Evolutionary conservation across 2,113 vertebrate species (phyloP), one percentile per base, ranked within the genome.

Genomic region (Rostratula benghalensis): DNA sequence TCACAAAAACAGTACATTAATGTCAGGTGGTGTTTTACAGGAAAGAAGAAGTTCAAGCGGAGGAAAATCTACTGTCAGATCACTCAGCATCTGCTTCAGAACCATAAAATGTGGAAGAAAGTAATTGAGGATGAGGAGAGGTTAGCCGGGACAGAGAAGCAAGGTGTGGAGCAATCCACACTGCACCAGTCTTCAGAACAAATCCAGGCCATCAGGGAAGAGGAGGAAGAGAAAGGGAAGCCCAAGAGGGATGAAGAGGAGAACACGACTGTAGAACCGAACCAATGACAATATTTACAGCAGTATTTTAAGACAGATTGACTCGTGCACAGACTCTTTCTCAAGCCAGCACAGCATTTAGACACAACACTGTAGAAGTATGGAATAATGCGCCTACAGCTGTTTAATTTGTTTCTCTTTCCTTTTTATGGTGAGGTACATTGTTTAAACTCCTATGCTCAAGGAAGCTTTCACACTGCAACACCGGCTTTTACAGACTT

Each of bases 281-380:
- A 95, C 86, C 97, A 97, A 96, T 97, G 97, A 98, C 96, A 82
- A 75, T 94, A 94, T 97, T 96, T 93, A 81, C 94, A 97, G 94
- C 95, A 96, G 95, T 97, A 98, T 96, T 95, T 97, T 96, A 94
- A 97, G 94, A 94, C 97, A 87, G 91, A 97, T 91, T 95, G 95
- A 97, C 97, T 98, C 48, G 94, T 97, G 90, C 98, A 98, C 96
- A 97, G 97, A 98, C 98, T 98, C 97, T 97, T 98, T 93, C 97
- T 98, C 97, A 98, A 99, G 98, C 98, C 99, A 99, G 99, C 99
- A 99, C 99, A 99, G 99, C 97, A 98, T 98, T 98, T 99, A 99
- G 99, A 99, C 99, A 99, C 99, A 98, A 99, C 99, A 99, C 99
- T 99, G 99, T 99, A 99, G 99, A 99, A 98, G 98, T 98, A 97